Base-by-base conservation (phyloP, 2,888 invertebrate species). In the Bembecia ichneumoniformis region DNA sequence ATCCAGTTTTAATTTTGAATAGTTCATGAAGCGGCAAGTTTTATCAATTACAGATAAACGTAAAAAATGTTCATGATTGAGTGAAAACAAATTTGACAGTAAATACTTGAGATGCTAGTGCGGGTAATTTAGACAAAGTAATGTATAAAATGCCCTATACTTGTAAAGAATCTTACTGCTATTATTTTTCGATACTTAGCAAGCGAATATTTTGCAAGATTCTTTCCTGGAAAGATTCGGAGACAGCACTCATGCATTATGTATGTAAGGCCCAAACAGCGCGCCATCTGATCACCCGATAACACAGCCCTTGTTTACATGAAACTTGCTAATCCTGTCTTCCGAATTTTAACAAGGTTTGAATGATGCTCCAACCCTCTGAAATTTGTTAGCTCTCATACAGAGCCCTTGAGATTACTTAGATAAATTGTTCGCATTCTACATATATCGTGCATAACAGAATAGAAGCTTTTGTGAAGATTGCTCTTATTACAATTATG, bases 261-360 rank as follows among this genome's bases (percentile, higher is more conserved):
- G 78, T 71, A 82, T 73, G 59, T 53, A 59, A 55, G 64, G 59
- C 65, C 57, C 54, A 59, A 60, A 58, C 58, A 59, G 63, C 57
- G 68, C 71, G 71, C 68, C 74, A 74, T 77, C 73, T 70, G 79
- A 80, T 79, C 74, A 73, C 59, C 69, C 71, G 77, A 80, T 79
- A 77, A 71, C 72, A 64, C 64, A 63, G 71, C 60, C 68, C 71
- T 76, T 83, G 81, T 83, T 82, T 83, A 78, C 77, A 74, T 61
- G 69, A 68, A 65, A 65, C 69, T 63, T 58, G 64, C 72, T 83
- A 81, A 82, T 81, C 77, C 70, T 69, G 73, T 74, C 76, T 71
- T 60, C 64, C 58, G 71, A 75, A 77, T 77, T 77, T 79, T 72
- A 81, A 81, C 77, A 76, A 75, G 76, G 77, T 78, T 78, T 77